Base-by-base conservation (phyloP, 1,140 invertebrate species). In the Vollenhovia emeryi region DNA sequence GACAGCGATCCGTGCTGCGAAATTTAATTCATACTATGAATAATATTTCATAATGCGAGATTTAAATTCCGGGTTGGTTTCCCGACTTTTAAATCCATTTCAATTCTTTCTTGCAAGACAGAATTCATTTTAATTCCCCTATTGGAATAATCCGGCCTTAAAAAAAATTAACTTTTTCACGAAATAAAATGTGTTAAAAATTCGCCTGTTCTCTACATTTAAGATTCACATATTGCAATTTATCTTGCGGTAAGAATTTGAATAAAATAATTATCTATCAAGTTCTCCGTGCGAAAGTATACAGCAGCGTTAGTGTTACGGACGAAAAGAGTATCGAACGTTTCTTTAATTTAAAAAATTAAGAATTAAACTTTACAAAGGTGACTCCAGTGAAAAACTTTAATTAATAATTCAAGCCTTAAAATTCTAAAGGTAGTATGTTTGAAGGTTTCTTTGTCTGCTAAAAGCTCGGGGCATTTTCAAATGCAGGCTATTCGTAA, bases 51-150 rank as follows among this genome's bases (percentile, higher is more conserved):
- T 74, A 74, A 74, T 74, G 71, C 48, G 30, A 74, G 21, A 74
- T 64, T 78, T 30, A 64, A 64, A 78, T 64, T 64, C 27, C 11
- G n/a, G n/a, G 18, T 78, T 48, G 40, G 33, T 78, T 64, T 78
- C 27, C 57, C 21, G 40, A 76, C 24, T 60, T 76, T 60, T 60
- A 45, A 30, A 76, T 76, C 27, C n/a, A 78, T 64, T 78, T 78
- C 40, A 76, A 62, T 76, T 78, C 74, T 64, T 78, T 48, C 74
- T 64, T 78, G 59, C 59, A 62, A 78, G 40, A 64, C 40, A 64
- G 18, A 78, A 78, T 50, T 78, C 18, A 64, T 64, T 64, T 64
- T 78, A 64, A 78, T 78, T 27, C 27, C 27, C 8, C 15, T 64
- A 78, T 78, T 64, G 24, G n/a, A 78, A 45, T 78, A 64, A 78